Evolutionary conservation across 2,888 invertebrate species (phyloP), one percentile per base, ranked within the genome.

Genomic region (Diaphora mendica): DNA sequence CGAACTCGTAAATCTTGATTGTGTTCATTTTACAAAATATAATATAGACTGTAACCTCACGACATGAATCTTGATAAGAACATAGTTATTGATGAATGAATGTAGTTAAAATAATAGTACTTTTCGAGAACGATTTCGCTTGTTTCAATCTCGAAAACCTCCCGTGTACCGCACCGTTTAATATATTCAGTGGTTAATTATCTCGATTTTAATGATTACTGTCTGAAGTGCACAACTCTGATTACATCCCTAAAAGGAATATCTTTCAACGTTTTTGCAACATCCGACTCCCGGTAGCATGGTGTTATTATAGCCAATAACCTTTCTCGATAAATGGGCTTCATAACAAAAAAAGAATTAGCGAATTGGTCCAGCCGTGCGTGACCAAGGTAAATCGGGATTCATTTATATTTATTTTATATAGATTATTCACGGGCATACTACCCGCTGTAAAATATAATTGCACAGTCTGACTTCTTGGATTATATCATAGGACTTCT

Each of bases 61-160:
- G 51, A 55, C n/a, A 55, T 55, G 23, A n/a, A 55, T 11, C 11
- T 9, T n/a, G 9, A 55, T 55, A n/a, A 11, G 3, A 55, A 55
- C 51, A 55, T 55, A 23, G 23, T n/a, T 23, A 55, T 55, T 55
- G 51, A 55, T 55, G 51, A 51, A 51, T 51, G 23, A 51, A 51
- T 51, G 51, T 51, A 55, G 23, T 55, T n/a, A n/a, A 55, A n/a
- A n/a, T 55, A 55, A 55, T 55, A 55, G 51, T 55, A n/a, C 51
- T 55, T 55, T 55, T n/a, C 23, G 23, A 51, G 51, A 7, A 20
- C 8, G 8, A 51, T 51, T 51, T 51, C 51, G 51, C 51, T 55
- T 55, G 51, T n/a, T n/a, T 55, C 11, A 23, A 55, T 55, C 20
- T 11, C n/a, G 51, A 55, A 55, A 55, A 23, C 11, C n/a, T 51